Evolutionary conservation across 2,888 invertebrate species (phyloP), one percentile per base, ranked within the genome.

Genomic region (Tetragonula carbonaria): DNA sequence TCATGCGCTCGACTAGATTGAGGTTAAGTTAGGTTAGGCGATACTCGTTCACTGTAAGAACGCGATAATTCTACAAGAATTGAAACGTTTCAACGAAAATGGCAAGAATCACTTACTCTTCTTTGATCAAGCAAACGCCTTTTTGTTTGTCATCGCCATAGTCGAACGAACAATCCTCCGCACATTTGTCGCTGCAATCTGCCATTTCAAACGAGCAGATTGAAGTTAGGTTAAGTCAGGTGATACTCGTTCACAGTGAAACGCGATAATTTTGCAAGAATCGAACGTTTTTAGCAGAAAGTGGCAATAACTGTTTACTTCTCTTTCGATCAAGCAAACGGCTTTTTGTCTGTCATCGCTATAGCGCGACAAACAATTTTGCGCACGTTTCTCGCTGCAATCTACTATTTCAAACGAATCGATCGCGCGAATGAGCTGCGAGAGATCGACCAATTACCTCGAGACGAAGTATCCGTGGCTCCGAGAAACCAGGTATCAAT

Each of bases 101-200:
- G n/a, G 28, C 63, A 51, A 53, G n/a, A 0, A 50, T 18, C 57
- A 92, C 94, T 93, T 94, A 95, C 95, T 95, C 95, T 55, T 94
- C 89, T 92, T 95, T 95, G 59, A 95, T 95, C 86, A 93, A 91
- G 85, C 95, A 95, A 67, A 95, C 92, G 78, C 95, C 95, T 73
- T 91, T 92, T 23, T 89, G 88, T 81, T 91, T 93, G 82, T 93
- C 93, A 57, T 93, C 92, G 67, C 51, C 84, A 45, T 94, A 82
- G 84, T 92, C 90, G 63, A 88, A 86, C 2, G 90, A 88, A 87
- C 86, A 91, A 38, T 89, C 88, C 6, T 86, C 87, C 11, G 53
- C 87, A 83, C 87, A 88, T 81, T 89, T 90, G 18, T 90, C 90
- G 76, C 75, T 75, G 78, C 38, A 83, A 68, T 88, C 88, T 86